These are phyloP conservation scores for Eumaeus atala DNA, from an alignment of 1,140 invertebrate species.

Conservation along the genomic window DNA sequence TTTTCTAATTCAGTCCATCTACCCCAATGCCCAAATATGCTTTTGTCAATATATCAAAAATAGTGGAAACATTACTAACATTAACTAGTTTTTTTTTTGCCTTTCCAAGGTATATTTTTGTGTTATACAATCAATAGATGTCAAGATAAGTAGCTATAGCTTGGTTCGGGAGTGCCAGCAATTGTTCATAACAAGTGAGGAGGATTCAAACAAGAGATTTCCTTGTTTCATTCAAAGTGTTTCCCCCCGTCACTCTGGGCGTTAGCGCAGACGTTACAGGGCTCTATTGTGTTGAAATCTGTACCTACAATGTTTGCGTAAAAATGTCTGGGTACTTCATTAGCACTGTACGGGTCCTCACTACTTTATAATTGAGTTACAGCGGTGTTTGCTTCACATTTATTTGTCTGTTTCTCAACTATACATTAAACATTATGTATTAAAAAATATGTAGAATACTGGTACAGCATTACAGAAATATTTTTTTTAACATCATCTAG, in stretches of 20 bases:
- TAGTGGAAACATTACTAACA: no score
- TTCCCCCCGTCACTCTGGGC: slow-evolving; percentile 53
- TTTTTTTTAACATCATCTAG: no score
- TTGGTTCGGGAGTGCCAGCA: slow-evolving; percentile 22
- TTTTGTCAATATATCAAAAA: no score
- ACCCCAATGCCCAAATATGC: no score
- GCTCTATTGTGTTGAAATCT: slow-evolving; percentile 46
- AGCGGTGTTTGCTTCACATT: background rate
- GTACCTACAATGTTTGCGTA: slow-evolving; percentile 19
- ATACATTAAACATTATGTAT: no score
- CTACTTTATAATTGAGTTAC: background rate
- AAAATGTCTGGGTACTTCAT: slow-evolving; percentile 15
- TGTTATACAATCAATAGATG: no score
- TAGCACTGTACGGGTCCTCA: slow-evolving; percentile 1
- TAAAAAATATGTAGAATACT: no score
- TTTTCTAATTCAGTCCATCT: no score
- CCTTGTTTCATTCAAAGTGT: slow-evolving; percentile 59
- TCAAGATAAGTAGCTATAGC: slow-evolving; percentile 12
- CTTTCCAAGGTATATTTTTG: no score
- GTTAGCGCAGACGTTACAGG: slow-evolving; percentile 36
- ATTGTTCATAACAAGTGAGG: slow-evolving; percentile 43
- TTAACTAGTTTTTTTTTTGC: no score
- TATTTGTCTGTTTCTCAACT: background rate
- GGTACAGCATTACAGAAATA: no score
- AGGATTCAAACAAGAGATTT: slow-evolving; percentile 53